phyloP scores from a whole-genome alignment of 1,140 invertebrate species.

The Pachyrhynchus sulphureomaculatus region DNA sequence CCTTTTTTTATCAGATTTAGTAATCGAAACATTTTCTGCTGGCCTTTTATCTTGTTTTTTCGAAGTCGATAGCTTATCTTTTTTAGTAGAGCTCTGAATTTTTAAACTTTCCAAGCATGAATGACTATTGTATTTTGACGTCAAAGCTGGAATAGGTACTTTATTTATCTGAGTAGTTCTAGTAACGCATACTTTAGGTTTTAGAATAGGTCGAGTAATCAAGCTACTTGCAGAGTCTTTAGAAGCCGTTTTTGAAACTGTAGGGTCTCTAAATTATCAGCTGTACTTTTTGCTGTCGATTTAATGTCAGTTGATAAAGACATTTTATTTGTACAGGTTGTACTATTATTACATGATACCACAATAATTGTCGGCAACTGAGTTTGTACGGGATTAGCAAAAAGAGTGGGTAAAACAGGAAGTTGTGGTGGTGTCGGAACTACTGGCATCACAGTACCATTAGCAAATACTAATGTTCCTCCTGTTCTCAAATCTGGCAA shows the following conservation, averaged over 20 bases:
- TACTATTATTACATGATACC: slow-evolving; percentile 13
- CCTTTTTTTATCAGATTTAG: neutral
- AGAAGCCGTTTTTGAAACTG: slow-evolving; percentile 2
- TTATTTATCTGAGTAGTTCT: slow-evolving; percentile 70
- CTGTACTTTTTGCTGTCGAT: neutral
- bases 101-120: slow-evolving; percentile 1
- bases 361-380: slow-evolving; percentile 25
- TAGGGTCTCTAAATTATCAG: neutral
- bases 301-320: neutral
- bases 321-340: neutral
- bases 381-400: slow-evolving; percentile 26
- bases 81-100: neutral
- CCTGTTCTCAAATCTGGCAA: slow-evolving; percentile 37
- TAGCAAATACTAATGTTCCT: slow-evolving; percentile 45
- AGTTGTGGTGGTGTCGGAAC: slow-evolving; percentile 29
- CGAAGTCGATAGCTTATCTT: slow-evolving; percentile 6
- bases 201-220: slow-evolving; percentile 18
- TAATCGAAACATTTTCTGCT: slow-evolving; percentile 2
- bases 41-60: neutral
- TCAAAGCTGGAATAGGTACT: slow-evolving; percentile 67
- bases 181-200: slow-evolving; percentile 50
- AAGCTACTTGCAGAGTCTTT: slow-evolving; percentile 14
- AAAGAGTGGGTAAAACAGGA: slow-evolving; percentile 15
- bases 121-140: slow-evolving; percentile 46
- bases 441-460: slow-evolving; percentile 43